phyloP scores from a whole-genome alignment of 2,797 vertebrate genomes.

The Vespertilio murinus region DNA sequence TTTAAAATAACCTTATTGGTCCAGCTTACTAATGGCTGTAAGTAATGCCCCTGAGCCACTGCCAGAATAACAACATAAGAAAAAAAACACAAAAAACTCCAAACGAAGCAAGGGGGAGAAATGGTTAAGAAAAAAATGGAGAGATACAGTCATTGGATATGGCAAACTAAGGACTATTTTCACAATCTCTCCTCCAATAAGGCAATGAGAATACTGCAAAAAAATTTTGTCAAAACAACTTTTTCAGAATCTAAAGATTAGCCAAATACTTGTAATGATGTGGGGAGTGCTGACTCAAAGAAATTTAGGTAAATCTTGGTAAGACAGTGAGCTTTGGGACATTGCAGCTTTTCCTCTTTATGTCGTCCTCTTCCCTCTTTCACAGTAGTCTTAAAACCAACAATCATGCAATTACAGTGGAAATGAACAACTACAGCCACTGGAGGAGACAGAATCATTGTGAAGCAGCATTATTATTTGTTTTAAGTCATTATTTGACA shows the following conservation, averaged over 20 bases:
- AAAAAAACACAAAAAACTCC: background rate
- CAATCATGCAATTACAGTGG: background rate
- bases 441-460: background rate
- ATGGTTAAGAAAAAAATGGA: background rate
- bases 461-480: background rate
- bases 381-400: background rate
- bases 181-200: background rate
- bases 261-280: background rate
- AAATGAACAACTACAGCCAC: background rate
- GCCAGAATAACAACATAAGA: background rate
- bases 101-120: background rate
- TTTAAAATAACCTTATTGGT: slow-evolving; percentile 6
- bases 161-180: background rate
- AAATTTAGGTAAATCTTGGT: background rate
- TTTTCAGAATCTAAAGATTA: background rate
- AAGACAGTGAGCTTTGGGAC: background rate
- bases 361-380: background rate
- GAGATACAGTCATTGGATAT: background rate
- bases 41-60: background rate
- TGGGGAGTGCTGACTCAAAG: background rate
- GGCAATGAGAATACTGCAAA: background rate
- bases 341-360: background rate
- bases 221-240: background rate
- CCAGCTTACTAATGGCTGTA: background rate
- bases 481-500: background rate